Evolutionary conservation across 2,113 vertebrate species (phyloP).

Genomic region (Hoplias malabaricus): DNA sequence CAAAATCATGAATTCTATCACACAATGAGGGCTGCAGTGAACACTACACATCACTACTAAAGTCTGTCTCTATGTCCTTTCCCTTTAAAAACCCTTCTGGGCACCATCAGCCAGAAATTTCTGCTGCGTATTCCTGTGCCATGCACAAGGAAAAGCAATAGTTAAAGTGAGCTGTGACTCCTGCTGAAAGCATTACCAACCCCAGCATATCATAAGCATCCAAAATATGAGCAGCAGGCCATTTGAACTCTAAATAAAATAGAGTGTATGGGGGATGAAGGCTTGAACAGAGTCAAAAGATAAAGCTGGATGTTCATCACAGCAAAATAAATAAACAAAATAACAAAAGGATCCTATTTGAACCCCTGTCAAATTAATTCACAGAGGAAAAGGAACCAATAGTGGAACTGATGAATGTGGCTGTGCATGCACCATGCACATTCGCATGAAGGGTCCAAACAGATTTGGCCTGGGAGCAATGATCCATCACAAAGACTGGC

Average conservation of each 20-base stretch:
- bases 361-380: conserved; percentile 26
- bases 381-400: conserved; percentile 8
- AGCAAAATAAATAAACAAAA: conserved; percentile 8
- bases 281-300: background rate
- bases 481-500: background rate
- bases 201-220: background rate
- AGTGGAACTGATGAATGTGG: conserved; percentile 9
- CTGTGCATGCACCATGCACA: background rate
- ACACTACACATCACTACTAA: too few species aligned
- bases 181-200: background rate
- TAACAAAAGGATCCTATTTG: background rate
- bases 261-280: background rate
- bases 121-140: too few species aligned
- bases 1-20: too few species aligned
- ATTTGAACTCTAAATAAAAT: background rate
- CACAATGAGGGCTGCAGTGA: too few species aligned
- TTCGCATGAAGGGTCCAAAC: background rate
- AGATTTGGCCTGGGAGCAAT: background rate
- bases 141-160: background rate
- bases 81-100: background rate
- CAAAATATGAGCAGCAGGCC: background rate
- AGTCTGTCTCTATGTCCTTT: too few species aligned
- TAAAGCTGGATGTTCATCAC: conserved; percentile 18
- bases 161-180: background rate
- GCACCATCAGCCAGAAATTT: too few species aligned